A percentile compares a stretch with the other conserved stretches of the same genome.
Conservation (phyloP, 2,797 vertebrate species). For the Esox lucius region DNA sequence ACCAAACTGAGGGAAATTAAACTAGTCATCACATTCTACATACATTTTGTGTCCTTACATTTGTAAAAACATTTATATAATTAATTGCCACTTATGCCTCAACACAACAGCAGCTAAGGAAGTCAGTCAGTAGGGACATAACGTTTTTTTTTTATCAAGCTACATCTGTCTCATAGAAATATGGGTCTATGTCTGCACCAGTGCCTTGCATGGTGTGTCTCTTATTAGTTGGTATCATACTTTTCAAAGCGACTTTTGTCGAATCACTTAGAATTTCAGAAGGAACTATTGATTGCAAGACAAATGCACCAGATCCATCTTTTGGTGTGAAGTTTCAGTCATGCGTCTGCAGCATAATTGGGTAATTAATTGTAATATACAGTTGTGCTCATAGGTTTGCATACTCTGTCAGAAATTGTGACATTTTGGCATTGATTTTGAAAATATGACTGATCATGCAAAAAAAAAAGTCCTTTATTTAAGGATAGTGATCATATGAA, state of each 20-base stretch:
- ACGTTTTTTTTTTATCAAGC: neutral
- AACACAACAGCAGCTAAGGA: constrained; percentile 13
- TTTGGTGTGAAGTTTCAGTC: neutral
- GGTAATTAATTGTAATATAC: neutral
- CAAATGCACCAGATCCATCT: neutral
- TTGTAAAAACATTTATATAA: constrained; percentile 14
- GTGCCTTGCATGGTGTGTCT: constrained; percentile 4
- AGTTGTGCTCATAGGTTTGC: too few species aligned
- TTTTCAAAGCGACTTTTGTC: neutral
- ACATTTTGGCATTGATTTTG: neutral
- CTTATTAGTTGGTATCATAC: neutral
- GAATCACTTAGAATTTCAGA: constrained; percentile 10
- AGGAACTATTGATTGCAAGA: neutral
- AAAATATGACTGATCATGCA: neutral
- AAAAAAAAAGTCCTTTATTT: too few species aligned
- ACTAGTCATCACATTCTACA: constrained; percentile 9
- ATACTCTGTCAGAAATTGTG: too few species aligned
- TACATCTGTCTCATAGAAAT: constrained; percentile 8
- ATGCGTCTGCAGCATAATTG: neutral
- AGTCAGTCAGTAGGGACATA: neutral
- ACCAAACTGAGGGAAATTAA: constrained; percentile 18
- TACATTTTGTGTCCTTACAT: constrained; percentile 19
- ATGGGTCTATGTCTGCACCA: neutral
- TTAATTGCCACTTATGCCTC: constrained; percentile 3
- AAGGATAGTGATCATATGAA: too few species aligned